Evolutionary conservation across 2,797 vertebrate genomes (phyloP).

Genomic region (Centropyge bicolor): DNA sequence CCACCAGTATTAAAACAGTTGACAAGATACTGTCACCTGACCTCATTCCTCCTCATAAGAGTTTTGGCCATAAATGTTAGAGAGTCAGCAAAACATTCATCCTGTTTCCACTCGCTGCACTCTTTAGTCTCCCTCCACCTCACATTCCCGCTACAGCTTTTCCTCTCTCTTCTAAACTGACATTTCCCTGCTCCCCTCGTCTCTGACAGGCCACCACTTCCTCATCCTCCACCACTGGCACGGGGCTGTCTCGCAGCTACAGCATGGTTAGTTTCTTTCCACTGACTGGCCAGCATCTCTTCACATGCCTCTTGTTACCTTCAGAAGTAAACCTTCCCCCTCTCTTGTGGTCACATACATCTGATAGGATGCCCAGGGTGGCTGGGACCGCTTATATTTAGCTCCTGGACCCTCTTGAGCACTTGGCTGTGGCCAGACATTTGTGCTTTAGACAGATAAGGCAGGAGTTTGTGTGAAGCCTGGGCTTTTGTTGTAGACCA

Average conservation of each 20-base stretch:
- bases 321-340: conserved; percentile 46
- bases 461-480: conserved; percentile 24
- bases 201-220: conserved; percentile 84
- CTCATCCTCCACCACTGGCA: conserved; percentile 82
- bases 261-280: conserved; percentile 90
- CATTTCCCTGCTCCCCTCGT: conserved; percentile 54
- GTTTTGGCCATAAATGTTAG: conserved; percentile 24
- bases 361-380: conserved; percentile 54
- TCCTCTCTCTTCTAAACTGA: conserved; percentile 55
- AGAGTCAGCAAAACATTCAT: conserved; percentile 54
- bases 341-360: conserved; percentile 33
- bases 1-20: conserved; percentile 18
- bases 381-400: conserved; percentile 67
- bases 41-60: conserved; percentile 28
- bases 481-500: conserved; percentile 41
- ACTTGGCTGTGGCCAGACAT: conserved; percentile 42
- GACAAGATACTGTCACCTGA: conserved; percentile 78
- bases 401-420: conserved; percentile 41
- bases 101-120: conserved; percentile 55
- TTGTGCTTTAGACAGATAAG: conserved; percentile 51
- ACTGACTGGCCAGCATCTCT: conserved; percentile 36
- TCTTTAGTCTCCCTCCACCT: conserved; percentile 39
- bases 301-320: conserved; percentile 48
- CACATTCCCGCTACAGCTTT: conserved; percentile 38
- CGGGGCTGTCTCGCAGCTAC: conserved; percentile 89